Evolutionary conservation across 1,140 invertebrate genomes (phyloP), one percentile per base, ranked within the genome.

Genomic region (Panonychus citri): DNA sequence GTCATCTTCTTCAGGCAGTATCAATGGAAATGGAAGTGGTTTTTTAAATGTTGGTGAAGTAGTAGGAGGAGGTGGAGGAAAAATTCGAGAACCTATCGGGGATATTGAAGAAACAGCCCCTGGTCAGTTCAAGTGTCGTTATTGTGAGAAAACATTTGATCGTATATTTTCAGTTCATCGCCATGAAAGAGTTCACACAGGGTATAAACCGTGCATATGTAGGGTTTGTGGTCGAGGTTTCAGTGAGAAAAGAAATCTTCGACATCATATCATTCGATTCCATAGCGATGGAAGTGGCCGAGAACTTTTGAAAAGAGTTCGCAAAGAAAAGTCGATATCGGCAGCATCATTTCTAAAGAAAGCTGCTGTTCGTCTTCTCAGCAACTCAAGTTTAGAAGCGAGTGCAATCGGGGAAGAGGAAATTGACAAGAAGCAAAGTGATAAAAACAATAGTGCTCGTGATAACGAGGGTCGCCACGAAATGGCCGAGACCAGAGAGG

Each of bases 71-170:
- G 59, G n/a, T n/a, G n/a, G 5, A 12, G 24, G 30, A 39, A 40
- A 39, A 54, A 27, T n/a, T 57, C 15, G 40, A 51, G 43, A 55
- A 60, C 56, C 60, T 43, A 19, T 64, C 37, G 55, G 64, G 56
- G 54, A 59, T 46, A 55, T 62, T 46, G 62, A 61, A 48, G 62
- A 64, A 54, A 62, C 62, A 58, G 59, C 58, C 55, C 67, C 62
- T 55, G 65, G 60, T 24, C 65, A 64, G 59, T 67, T 65, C 49
- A 62, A 61, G 15, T 69, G 68, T 58, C 61, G 64, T 30, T 67
- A 68, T 19, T 76, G 75, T 60, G 68, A 69, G 1, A 76, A 76
- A 60, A 72, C 71, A 53, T 76, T 76, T 63, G 75, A 76, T 62
- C 64, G 75, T 34, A 70, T 74, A 5, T 76, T 69, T 59, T 68